Conservation (phyloP, 2,113 vertebrate species). For the Todiramphus chloris region DNA sequence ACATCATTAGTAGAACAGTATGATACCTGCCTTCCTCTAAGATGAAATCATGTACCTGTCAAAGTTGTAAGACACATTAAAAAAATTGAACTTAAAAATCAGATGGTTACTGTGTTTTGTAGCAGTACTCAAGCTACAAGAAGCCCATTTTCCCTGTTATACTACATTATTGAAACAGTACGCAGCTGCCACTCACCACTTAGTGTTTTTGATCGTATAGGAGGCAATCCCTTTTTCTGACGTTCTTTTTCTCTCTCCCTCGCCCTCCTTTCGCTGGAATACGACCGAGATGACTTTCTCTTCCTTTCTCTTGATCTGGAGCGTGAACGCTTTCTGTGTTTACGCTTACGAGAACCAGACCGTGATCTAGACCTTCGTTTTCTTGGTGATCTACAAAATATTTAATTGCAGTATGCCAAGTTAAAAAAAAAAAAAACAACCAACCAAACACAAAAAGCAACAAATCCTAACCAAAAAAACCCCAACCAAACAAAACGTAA, state of each 20-base stretch:
- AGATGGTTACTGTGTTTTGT: neutral
- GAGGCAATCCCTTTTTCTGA: conserved; percentile 96
- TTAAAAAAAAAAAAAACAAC: neutral
- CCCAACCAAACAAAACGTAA: no score
- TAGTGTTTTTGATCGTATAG: conserved; percentile 91
- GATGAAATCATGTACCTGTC: neutral
- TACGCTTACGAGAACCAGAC: conserved; percentile 95
- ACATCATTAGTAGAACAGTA: neutral
- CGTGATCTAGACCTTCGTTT: conserved; percentile 93
- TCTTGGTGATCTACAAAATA: conserved; percentile 87
- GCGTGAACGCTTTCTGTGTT: conserved; percentile 93
- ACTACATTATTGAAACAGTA: neutral
- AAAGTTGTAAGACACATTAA: neutral
- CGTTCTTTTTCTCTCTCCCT: conserved; percentile 94
- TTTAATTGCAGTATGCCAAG: conserved; percentile 1
- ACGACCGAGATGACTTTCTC: conserved; percentile 92
- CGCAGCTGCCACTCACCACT: conserved; percentile 79
- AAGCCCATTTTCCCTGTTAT: neutral
- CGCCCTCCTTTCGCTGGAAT: conserved; percentile 93
- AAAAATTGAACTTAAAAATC: neutral
- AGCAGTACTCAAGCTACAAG: neutral
- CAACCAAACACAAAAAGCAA: neutral
- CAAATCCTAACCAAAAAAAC: no score
- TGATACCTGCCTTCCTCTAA: neutral
- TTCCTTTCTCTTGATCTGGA: conserved; percentile 95